Evolutionary conservation across 2,888 invertebrate genomes (phyloP).

Genomic region (Ferrisia virgata): DNA sequence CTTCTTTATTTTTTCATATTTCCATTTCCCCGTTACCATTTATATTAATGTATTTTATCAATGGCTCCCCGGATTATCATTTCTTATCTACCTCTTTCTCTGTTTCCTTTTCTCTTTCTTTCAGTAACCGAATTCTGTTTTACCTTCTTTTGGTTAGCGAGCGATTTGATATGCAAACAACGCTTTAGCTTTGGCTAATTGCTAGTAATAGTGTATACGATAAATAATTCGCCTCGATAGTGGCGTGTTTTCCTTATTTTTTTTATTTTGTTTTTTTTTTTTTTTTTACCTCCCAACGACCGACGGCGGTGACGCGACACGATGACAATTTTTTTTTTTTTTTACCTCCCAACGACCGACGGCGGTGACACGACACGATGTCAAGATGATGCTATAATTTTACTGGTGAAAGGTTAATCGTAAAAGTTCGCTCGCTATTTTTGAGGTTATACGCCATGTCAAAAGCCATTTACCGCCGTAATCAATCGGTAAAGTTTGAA

Average conservation of each 20-base stretch:
- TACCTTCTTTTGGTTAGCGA: not conserved
- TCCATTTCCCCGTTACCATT: conserved; percentile 51
- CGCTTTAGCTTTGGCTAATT: conserved; percentile 34
- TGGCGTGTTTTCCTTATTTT: too few species aligned
- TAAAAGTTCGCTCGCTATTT: not conserved
- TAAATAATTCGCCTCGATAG: conserved; percentile 31
- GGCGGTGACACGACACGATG: too few species aligned
- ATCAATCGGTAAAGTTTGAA: not conserved
- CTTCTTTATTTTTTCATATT: conserved; percentile 52
- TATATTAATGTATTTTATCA: conserved; percentile 52
- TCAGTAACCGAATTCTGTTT: conserved; percentile 24
- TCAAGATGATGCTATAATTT: not conserved
- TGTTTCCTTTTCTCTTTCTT: conserved; percentile 41
- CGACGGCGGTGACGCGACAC: too few species aligned
- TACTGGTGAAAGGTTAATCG: not conserved
- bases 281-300: too few species aligned
- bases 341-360: too few species aligned
- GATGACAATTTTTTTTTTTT: too few species aligned
- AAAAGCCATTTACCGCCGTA: not conserved
- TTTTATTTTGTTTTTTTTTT: too few species aligned
- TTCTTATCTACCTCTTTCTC: conserved; percentile 48
- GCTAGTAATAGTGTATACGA: conserved; percentile 19
- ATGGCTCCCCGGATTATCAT: conserved; percentile 52
- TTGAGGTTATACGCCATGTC: not conserved
- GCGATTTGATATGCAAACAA: conserved; percentile 10